phyloP scores from a whole-genome alignment of 2,113 vertebrate genomes.

The Indicator maculatus region DNA sequence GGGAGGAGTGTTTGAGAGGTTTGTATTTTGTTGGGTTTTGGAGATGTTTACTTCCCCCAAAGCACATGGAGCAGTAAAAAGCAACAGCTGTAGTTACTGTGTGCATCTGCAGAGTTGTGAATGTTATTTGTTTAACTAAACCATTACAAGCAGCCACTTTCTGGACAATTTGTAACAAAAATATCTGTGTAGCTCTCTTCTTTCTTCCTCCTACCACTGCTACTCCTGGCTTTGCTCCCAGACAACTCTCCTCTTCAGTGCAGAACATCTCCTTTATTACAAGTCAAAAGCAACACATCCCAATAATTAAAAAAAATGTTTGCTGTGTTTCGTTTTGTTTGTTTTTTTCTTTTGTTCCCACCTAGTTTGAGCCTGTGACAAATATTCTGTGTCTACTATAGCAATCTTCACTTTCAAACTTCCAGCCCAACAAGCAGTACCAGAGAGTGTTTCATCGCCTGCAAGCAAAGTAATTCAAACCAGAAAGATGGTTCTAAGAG shows the following conservation, averaged over 20 bases:
- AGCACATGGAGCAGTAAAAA: neutral
- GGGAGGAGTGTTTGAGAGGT: neutral
- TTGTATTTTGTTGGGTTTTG: neutral
- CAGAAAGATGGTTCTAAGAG: neutral
- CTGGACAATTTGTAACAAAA: conserved; percentile 37
- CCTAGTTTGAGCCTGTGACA: neutral
- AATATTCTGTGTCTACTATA: neutral
- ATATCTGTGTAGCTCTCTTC: neutral
- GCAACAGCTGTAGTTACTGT: neutral
- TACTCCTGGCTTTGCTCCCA: conserved; percentile 36
- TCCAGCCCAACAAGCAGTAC: neutral
- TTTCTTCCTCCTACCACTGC: neutral
- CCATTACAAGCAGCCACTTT: neutral
- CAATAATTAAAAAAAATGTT: neutral
- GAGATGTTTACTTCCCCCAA: neutral
- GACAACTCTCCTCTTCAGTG: neutral
- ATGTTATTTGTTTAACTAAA: conserved; percentile 13
- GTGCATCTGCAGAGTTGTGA: neutral
- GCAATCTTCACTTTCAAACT: neutral
- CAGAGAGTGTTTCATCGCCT: neutral
- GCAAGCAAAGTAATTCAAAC: neutral
- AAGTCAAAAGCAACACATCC: neutral
- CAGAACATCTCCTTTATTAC: neutral
- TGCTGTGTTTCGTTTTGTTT: neutral
- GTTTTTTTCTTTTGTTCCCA: neutral